A percentile compares a stretch with the other conserved stretches of the same genome.
Evolutionary conservation across 2,888 invertebrate species (phyloP).

Genomic region (Leptopilina syphax): DNA sequence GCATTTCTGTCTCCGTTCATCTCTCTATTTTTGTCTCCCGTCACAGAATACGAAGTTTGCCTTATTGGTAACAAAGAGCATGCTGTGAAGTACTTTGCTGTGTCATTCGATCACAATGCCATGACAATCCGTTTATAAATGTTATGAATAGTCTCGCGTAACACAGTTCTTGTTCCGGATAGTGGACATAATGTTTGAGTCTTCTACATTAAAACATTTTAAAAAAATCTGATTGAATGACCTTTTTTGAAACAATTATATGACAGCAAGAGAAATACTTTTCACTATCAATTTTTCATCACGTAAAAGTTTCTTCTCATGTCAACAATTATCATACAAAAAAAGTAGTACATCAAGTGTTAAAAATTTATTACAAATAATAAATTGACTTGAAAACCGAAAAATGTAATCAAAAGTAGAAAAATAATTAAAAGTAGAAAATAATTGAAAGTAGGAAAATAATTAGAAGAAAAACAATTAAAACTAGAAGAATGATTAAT

Average conservation of each 20-base stretch:
- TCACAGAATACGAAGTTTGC: neutral
- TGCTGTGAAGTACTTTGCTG: conserved; percentile 19
- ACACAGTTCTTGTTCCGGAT: conserved; percentile 59
- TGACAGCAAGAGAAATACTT: neutral
- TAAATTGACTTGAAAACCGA: too few species aligned
- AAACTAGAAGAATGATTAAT: too few species aligned
- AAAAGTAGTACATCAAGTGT: too few species aligned
- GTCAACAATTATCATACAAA: too few species aligned
- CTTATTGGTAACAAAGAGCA: conserved; percentile 24
- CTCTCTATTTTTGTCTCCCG: neutral
- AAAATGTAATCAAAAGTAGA: too few species aligned
- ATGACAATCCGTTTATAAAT: conserved; percentile 44
- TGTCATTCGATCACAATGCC: conserved; percentile 26
- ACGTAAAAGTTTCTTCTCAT: neutral
- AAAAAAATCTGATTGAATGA: neutral
- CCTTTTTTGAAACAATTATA: neutral
- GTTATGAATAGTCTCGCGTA: conserved; percentile 65
- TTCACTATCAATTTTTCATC: too few species aligned
- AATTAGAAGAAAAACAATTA: too few species aligned
- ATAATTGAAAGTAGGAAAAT: too few species aligned
- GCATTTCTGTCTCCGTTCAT: neutral
- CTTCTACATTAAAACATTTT: conserved; percentile 50
- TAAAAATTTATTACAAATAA: too few species aligned
- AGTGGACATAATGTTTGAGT: conserved; percentile 54
- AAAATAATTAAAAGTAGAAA: too few species aligned